These are phyloP conservation scores for Athalia cordata DNA, from an alignment of 2,888 invertebrate genomes.

Conservation along the genomic window DNA sequence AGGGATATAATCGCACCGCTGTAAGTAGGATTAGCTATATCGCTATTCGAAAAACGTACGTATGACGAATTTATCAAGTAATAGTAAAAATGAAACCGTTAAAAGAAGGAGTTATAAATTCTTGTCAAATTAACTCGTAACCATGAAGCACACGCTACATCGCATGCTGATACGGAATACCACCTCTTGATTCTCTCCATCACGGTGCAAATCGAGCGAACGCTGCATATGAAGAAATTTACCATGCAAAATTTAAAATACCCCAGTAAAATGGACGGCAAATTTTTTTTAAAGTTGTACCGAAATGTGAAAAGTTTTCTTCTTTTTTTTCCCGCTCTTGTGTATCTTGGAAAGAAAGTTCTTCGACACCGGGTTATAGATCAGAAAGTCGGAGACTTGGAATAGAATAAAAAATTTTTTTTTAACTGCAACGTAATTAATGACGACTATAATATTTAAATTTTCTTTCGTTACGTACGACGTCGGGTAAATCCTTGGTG, in stretches of 20 bases:
- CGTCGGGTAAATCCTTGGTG: conserved; percentile 64
- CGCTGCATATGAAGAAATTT: too few species aligned
- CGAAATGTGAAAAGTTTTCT: too few species aligned
- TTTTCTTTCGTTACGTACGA: conserved; percentile 59
- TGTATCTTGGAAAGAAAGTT: too few species aligned
- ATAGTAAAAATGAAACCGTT: conserved; percentile 22
- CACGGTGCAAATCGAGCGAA: conserved; percentile 13
- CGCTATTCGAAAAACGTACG: background rate
- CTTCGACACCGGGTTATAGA: too few species aligned
- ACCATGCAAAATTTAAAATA: too few species aligned
- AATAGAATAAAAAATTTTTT: background rate
- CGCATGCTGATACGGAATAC: conserved; percentile 50
- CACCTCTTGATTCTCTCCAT: background rate
- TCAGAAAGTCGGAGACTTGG: background rate
- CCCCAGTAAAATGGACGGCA: too few species aligned
- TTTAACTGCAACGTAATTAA: too few species aligned
- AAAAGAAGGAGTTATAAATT: conserved; percentile 38
- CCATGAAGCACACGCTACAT: conserved; percentile 55
- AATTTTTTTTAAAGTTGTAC: too few species aligned
- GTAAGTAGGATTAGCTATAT: too few species aligned
- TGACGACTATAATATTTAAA: background rate
- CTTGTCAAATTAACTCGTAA: conserved; percentile 42
- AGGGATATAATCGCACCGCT: too few species aligned
- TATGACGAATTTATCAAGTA: background rate
- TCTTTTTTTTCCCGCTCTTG: too few species aligned